Base-by-base conservation (phyloP, 2,888 invertebrate genomes). In the Hirtodrosophila trivittata region DNA sequence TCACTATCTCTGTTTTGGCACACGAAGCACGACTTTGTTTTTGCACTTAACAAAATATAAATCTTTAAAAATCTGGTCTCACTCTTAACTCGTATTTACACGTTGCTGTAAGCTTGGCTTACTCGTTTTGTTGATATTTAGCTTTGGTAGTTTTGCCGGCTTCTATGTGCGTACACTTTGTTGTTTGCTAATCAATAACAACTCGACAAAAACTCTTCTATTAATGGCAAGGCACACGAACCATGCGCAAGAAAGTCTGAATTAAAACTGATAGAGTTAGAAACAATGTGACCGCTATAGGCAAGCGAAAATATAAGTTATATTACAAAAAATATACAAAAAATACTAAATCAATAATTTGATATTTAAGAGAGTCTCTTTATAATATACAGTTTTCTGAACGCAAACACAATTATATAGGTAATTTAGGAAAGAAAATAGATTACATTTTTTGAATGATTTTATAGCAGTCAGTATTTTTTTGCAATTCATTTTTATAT, bases 131-230 rank as follows among this genome's bases (percentile, higher is more conserved):
- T 52, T 63, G 28, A 39, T 65, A 12, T 54, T 52, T 38, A 32
- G 25, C 42, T 41, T 57, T 30, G 39, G 39, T 33, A 41, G 9
- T 54, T 42, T 39, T 50, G 66, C 72, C 72, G 72, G 75, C 75
- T 69, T 70, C 39, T 52, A 35, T 63, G 39, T 58, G 54, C 39
- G 50, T 64, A 38, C 39, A 56, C 50, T 69, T 49, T 71, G 58
- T 69, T 75, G 50, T 69, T 69, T 49, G 39, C 41, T 38, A 75
- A 72, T 75, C 70, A 75, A 72, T 72, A 72, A 75, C 70, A 75
- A 75, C 51, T 75, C 51, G 50, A 64, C 37, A 56, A 57, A 21
- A 21, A 21, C 18, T 35, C 43, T 49, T n/a, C 18, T 30, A 52
- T 38, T 42, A 49, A 41, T 57, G 14, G 25, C 69, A 42, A 45